These are phyloP conservation scores for Anagrus nilaparvatae DNA, from an alignment of 1,140 invertebrate species.

Conservation along the genomic window DNA sequence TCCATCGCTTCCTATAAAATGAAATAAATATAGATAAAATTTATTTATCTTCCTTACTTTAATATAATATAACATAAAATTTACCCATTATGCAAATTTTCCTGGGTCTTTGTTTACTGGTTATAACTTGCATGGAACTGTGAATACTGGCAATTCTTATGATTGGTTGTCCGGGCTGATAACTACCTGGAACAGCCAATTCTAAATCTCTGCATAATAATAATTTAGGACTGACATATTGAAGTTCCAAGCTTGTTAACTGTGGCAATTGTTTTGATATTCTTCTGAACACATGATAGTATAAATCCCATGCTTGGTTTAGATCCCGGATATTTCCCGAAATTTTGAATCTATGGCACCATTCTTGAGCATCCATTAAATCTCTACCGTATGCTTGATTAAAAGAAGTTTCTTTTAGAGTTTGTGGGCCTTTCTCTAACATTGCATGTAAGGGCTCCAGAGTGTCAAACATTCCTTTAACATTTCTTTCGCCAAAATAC, in stretches of 20 bases:
- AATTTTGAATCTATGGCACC: conserved; percentile 81
- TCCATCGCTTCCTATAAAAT: conserved; percentile 72
- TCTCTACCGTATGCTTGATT: conserved; percentile 92
- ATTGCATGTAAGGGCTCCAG: conserved; percentile 90
- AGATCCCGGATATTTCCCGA: conserved; percentile 81
- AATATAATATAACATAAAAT: conserved; percentile 9
- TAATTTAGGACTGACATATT: conserved; percentile 91
- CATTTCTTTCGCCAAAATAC: conserved; percentile 92
- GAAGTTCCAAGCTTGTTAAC: conserved; percentile 78
- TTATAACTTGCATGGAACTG: conserved; percentile 78
- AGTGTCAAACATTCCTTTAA: conserved; percentile 91
- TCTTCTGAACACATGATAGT: conserved; percentile 94
- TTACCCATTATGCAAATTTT: conserved; percentile 84
- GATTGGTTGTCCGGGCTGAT: conserved; percentile 76
- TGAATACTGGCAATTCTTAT: conserved; percentile 85
- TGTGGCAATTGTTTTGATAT: conserved; percentile 92
- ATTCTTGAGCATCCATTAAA: conserved; percentile 85
- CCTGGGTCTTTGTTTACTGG: conserved; percentile 93
- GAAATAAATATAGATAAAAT: conserved; percentile 11
- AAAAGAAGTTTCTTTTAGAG: conserved; percentile 94
- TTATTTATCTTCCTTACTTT: conserved; percentile 1
- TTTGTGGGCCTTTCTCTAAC: conserved; percentile 88
- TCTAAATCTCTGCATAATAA: conserved; percentile 83
- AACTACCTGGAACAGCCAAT: conserved; percentile 91
- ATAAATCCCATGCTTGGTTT: conserved; percentile 97